phyloP scores from a whole-genome alignment of 2,797 vertebrate genomes.

The Taenioides sp. region DNA sequence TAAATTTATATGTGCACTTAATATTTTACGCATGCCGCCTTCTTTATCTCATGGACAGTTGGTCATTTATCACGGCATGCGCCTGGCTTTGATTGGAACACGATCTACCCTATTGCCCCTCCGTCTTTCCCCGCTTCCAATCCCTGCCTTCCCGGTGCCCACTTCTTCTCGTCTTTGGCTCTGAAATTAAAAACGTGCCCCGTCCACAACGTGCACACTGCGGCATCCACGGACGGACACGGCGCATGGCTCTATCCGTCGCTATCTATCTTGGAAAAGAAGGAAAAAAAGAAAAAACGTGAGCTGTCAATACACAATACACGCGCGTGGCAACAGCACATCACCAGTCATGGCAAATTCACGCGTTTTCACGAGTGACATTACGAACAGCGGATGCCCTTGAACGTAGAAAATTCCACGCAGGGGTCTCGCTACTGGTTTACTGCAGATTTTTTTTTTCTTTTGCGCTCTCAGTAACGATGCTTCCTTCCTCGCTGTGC shows the following conservation, averaged over 20 bases:
- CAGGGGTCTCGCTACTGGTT: neutral
- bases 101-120: neutral
- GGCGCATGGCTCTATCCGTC: slow-evolving; percentile 4
- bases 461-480: neutral
- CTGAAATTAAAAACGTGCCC: slow-evolving; percentile 56
- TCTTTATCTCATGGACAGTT: neutral
- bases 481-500: slow-evolving; percentile 14
- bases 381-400: slow-evolving; percentile 30
- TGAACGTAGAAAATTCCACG: slow-evolving; percentile 21
- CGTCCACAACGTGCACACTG: slow-evolving; percentile 72
- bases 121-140: too few species aligned
- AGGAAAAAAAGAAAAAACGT: neutral
- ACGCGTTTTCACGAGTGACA: slow-evolving; percentile 12
- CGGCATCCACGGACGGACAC: slow-evolving; percentile 60
- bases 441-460: slow-evolving; percentile 49
- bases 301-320: slow-evolving; percentile 26
- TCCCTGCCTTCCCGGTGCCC: slow-evolving; percentile 30
- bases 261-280: neutral
- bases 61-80: neutral
- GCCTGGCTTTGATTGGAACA: slow-evolving; percentile 1
- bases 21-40: neutral
- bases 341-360: neutral
- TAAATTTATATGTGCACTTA: neutral
- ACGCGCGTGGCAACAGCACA: slow-evolving; percentile 9
- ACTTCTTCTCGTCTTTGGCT: slow-evolving; percentile 13